phyloP scores from a whole-genome alignment of 2,888 invertebrate species.

The Ypsolopha scabrella region DNA sequence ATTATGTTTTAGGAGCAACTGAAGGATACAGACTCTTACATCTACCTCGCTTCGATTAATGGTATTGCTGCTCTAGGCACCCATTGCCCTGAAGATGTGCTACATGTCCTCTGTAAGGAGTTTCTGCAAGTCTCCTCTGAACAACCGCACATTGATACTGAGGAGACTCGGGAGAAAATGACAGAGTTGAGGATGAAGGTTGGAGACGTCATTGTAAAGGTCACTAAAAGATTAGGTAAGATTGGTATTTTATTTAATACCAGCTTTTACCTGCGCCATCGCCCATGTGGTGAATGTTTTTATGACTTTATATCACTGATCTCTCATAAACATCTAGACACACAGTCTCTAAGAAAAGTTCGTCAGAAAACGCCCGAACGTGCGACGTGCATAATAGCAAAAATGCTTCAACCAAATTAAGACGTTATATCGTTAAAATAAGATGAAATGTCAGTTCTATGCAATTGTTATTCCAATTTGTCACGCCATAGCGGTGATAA shows the following conservation, averaged over 20 bases:
- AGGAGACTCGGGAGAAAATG: slow-evolving; percentile 44
- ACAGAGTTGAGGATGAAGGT: slow-evolving; percentile 79
- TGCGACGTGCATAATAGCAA: too few species aligned
- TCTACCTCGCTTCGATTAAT: slow-evolving; percentile 83
- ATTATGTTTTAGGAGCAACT: slow-evolving; percentile 74
- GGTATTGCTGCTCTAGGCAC: slow-evolving; percentile 78
- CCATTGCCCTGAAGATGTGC: slow-evolving; percentile 75
- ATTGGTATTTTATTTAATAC: slow-evolving; percentile 1
- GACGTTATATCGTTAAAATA: too few species aligned
- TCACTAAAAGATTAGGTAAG: slow-evolving; percentile 78
- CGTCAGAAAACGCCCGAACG: too few species aligned
- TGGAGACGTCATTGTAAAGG: slow-evolving; percentile 83
- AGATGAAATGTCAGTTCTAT: too few species aligned
- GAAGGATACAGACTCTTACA: slow-evolving; percentile 82
- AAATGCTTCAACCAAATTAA: too few species aligned
- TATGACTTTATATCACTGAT: too few species aligned
- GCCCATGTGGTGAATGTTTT: too few species aligned
- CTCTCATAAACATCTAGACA: too few species aligned
- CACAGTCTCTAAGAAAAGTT: too few species aligned
- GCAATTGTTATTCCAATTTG: too few species aligned
- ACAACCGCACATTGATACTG: slow-evolving; percentile 21
- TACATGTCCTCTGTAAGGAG: slow-evolving; percentile 77
- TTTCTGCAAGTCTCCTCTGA: slow-evolving; percentile 56
- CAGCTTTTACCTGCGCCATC: too few species aligned
- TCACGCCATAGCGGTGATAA: too few species aligned